Evolutionary conservation across 2,113 vertebrate genomes (phyloP).

Genomic region (Passer montanus): DNA sequence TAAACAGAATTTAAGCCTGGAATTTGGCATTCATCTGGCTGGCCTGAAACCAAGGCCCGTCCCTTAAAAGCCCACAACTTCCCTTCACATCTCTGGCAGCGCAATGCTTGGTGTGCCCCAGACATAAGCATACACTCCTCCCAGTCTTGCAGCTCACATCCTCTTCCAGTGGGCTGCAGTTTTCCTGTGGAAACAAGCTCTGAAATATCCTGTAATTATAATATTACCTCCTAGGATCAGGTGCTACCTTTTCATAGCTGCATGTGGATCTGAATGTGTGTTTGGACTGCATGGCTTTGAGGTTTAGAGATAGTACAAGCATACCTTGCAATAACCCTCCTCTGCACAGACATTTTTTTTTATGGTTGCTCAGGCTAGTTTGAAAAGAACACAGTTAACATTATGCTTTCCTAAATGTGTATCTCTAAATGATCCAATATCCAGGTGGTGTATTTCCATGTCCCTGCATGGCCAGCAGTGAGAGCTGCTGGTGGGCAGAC

Average conservation of each 20-base stretch:
- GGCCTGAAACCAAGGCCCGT: neutral
- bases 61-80: neutral
- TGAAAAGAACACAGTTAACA: neutral
- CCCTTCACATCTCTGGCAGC: neutral
- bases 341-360: neutral
- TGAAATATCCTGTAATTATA: neutral
- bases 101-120: neutral
- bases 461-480: neutral
- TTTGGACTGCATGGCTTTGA: neutral
- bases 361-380: neutral
- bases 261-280: neutral
- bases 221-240: neutral
- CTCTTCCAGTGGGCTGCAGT: neutral
- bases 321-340: neutral
- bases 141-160: neutral
- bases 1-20: neutral
- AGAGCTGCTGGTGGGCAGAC: neutral
- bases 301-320: accelerated
- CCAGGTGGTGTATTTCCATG: neutral
- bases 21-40: neutral
- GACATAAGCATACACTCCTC: neutral
- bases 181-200: neutral
- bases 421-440: neutral
- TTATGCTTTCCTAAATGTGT: neutral
- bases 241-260: neutral